Evolutionary conservation across 1,140 invertebrate genomes (phyloP), one percentile per base, ranked within the genome.

Genomic region (Drosophila bocqueti): DNA sequence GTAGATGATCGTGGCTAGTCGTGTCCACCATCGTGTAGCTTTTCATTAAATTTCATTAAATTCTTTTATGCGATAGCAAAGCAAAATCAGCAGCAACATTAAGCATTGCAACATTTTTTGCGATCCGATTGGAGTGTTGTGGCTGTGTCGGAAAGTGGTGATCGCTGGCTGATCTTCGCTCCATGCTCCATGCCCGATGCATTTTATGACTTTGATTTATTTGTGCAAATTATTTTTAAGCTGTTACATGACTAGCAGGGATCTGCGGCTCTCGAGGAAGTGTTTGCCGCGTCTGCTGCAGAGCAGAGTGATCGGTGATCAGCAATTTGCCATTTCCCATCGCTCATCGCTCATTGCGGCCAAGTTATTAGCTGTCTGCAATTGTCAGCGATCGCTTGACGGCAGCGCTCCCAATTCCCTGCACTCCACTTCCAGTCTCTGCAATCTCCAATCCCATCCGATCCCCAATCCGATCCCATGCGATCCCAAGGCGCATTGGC

Each of bases 21-120:
- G 85, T 90, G 85, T 90, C 84, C 65, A 73, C 66, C 71, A 79
- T 85, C 85, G 84, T 82, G 86, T 90, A 90, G 79, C 85, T 76
- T 90, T 91, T 90, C 86, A 90, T 90, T 91, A 82, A 85, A 91
- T 91, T 91, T 85, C 86, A 90, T 90, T 90, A 90, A 90, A 90
- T 90, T 90, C 85, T 90, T 90, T 90, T 79, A 85, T 85, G 85
- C 81, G 84, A 90, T 89, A 84, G 67, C 85, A 89, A 84, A 80
- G 67, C 59, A 63, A 65, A 57, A 66, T 66, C 66, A 65, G 63
- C 66, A 68, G 63, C 54, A 58, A 75, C 62, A 72, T 49, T 57
- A 52, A 5, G 46, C 55, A 73, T 74, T 83, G 76, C 76, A 80
- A 75, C 81, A 64, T 68, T 67, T 67, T 57, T 66, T 43, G 54